Evolutionary conservation across 2,113 vertebrate species (phyloP).

Genomic region (Syrrhaptes paradoxus): DNA sequence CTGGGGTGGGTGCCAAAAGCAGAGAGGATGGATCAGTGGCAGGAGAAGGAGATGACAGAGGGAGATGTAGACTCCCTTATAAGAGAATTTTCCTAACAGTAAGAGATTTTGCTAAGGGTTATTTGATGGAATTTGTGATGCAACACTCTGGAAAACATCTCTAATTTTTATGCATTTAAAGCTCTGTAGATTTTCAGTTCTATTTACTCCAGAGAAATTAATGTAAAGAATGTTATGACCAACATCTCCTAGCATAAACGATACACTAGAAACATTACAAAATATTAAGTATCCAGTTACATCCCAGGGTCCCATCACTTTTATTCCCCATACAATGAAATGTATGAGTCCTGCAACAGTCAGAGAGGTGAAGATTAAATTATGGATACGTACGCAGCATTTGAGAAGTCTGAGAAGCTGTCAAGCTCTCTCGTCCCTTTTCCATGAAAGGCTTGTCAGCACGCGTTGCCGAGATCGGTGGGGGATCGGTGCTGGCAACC

Average conservation of each 20-base stretch:
- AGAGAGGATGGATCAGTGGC: background rate
- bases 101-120: background rate
- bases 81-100: background rate
- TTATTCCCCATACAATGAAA: background rate
- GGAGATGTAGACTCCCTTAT: background rate
- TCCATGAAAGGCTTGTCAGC: constrained; percentile 1
- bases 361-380: constrained; percentile 3
- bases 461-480: background rate
- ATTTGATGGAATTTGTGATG: background rate
- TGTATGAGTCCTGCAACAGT: background rate
- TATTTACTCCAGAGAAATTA: background rate
- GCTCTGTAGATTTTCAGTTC: background rate
- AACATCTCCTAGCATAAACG: background rate
- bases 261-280: background rate
- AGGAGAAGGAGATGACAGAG: background rate
- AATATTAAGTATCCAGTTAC: constrained; percentile 24
- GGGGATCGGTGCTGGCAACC: background rate
- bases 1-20: background rate
- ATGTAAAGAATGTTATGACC: background rate
- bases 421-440: background rate
- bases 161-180: background rate
- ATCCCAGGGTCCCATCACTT: background rate
- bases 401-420: background rate
- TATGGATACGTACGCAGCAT: background rate
- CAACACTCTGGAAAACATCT: background rate